Evolutionary conservation across 1,140 invertebrate genomes (phyloP), one percentile per base, ranked within the genome.

Genomic region (Penaeus chinensis): DNA sequence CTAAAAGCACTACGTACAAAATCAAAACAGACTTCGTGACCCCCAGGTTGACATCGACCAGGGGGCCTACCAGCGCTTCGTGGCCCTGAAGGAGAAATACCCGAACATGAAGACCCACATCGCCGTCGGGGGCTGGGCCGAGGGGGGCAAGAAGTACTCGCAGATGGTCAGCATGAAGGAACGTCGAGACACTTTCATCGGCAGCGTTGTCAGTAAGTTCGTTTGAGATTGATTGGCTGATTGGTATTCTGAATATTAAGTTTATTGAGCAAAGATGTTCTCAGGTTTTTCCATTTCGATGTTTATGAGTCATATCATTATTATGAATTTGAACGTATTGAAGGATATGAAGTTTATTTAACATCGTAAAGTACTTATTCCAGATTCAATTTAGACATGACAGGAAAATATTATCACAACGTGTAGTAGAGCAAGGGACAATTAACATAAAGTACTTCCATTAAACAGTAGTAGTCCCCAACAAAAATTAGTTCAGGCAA

Each of bases 1-100:
- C 18, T 10, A 37, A 8, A 69, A 27, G 18, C 37, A 24, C 0
- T 13, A 22, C 10, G 42, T 2, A 8, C 8, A 47, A 66, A 37
- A 22, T 11, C 8, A n/a, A n/a, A 69, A 27, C 13, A 37, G 2
- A 0, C 11, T 27, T 69, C 32, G 3, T 19, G 19, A 20, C 18
- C 27, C 27, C 8, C 60, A 82, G 81, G 42, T 66, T 20, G 81
- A 82, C 81, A 20, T 20, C 24, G 61, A 42, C 65, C 62, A 96
- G 13, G 93, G 96, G 89, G 94, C 94, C 91, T 98, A 96, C 92
- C 93, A 93, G 24, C 96, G 96, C 90, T 98, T 98, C 91, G 96
- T 95, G 0, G 93, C 93, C 10, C 92, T 98, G 4, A 95, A 94
- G 47, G 91, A 94, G 19, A 95, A 94, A 24, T 94, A 96, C 92